Percentiles rank a stretch among this genome's conserved stretches.
phyloP scores from a whole-genome alignment of 2,113 vertebrate genomes.

The Proterorhinus semilunaris region DNA sequence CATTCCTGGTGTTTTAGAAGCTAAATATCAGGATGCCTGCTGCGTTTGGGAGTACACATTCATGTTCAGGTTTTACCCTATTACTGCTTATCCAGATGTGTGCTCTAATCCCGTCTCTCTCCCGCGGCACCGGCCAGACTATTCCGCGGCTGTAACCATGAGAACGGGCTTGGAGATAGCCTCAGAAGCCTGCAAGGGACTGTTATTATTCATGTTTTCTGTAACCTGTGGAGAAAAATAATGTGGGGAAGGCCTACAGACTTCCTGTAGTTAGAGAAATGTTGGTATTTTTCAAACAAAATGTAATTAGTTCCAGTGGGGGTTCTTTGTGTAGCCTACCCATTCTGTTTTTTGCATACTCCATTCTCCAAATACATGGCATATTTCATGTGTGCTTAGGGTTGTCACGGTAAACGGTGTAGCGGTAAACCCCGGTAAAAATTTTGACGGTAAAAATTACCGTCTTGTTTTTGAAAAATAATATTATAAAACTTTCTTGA shows the following conservation, averaged over 20 bases:
- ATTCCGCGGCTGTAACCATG: constrained; percentile 47
- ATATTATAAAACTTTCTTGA: too few species aligned
- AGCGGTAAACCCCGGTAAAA: too few species aligned
- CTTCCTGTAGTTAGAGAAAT: constrained; percentile 35
- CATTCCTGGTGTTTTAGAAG: constrained; percentile 45
- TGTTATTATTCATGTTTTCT: constrained; percentile 44
- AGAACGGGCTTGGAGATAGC: constrained; percentile 38
- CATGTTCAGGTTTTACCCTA: constrained; percentile 42
- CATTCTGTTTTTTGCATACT: constrained; percentile 22
- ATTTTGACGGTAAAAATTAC: too few species aligned
- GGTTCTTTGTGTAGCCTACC: constrained; percentile 33
- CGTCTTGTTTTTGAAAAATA: too few species aligned
- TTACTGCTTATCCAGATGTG: constrained; percentile 56
- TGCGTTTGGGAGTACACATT: constrained; percentile 45
- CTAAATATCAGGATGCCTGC: constrained; percentile 44
- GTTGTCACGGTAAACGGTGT: too few species aligned
- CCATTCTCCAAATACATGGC: constrained; percentile 10
- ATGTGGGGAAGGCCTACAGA: constrained; percentile 26
- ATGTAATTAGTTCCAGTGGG: constrained; percentile 56
- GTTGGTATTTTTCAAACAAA: constrained; percentile 38
- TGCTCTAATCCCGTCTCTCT: constrained; percentile 44
- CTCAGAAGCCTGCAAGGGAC: constrained; percentile 27
- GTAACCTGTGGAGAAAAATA: constrained; percentile 50
- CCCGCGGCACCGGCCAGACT: constrained; percentile 30
- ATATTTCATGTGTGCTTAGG: neutral